Conservation (phyloP, 2,888 invertebrate genomes). For the Dinocampus coccinellae region DNA sequence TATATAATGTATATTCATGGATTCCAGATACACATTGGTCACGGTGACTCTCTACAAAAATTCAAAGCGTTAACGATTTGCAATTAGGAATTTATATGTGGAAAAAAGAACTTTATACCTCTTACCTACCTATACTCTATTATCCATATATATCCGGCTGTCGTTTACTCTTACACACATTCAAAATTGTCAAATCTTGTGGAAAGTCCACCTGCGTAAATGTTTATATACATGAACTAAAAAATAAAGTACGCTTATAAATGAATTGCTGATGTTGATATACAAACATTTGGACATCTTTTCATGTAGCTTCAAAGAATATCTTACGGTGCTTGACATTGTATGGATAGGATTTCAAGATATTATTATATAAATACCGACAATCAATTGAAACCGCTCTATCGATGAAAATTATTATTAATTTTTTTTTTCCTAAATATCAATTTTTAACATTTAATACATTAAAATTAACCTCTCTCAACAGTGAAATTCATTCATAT, state of each 20-base stretch:
- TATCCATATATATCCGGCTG: slow-evolving; percentile 12
- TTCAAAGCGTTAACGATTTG: slow-evolving; percentile 28
- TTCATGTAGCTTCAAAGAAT: slow-evolving; percentile 53
- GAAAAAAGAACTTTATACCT: slow-evolving; percentile 7
- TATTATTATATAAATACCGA: slow-evolving; percentile 22
- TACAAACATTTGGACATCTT: slow-evolving; percentile 58
- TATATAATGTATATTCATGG: background rate
- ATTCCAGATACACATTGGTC: slow-evolving; percentile 9
- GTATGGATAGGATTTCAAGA: slow-evolving; percentile 50
- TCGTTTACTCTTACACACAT: slow-evolving; percentile 5
- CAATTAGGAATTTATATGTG: background rate
- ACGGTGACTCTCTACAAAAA: background rate
- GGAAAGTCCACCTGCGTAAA: slow-evolving; percentile 56
- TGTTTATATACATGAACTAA: slow-evolving; percentile 46
- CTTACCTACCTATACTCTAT: background rate
- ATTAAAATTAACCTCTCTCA: background rate
- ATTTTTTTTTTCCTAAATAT: background rate
- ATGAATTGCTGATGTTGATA: slow-evolving; percentile 23
- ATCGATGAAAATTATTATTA: background rate
- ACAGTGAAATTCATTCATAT: background rate
- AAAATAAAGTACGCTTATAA: slow-evolving; percentile 21
- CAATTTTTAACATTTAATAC: background rate
- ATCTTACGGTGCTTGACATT: slow-evolving; percentile 55
- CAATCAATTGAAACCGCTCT: background rate
- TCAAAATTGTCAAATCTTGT: slow-evolving; percentile 26